A percentile compares a stretch with the other conserved stretches of the same genome.
Conservation (phyloP, 2,113 vertebrate genomes). For the Apeltes quadracus region DNA sequence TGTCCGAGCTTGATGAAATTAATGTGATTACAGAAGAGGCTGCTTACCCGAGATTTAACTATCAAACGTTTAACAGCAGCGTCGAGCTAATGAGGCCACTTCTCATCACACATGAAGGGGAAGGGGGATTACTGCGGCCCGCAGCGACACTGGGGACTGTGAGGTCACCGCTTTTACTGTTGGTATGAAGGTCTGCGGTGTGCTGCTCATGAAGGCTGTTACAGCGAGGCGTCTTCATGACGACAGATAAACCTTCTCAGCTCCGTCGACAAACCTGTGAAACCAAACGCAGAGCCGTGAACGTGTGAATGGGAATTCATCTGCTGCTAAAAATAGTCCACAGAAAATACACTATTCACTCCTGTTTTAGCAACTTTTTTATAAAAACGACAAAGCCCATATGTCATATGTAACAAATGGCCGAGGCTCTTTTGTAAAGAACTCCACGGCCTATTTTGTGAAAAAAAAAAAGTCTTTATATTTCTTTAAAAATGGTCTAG, state of each 20-base stretch:
- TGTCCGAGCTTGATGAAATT: constrained; percentile 59
- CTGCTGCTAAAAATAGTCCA: neutral
- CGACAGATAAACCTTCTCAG: constrained; percentile 4
- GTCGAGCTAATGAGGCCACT: constrained; percentile 58
- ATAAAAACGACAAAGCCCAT: neutral
- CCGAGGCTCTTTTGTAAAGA: neutral
- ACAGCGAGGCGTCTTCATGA: constrained; percentile 22
- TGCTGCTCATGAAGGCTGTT: constrained; percentile 40
- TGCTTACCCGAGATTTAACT: constrained; percentile 64
- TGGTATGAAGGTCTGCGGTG: constrained; percentile 32
- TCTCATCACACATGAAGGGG: constrained; percentile 57
- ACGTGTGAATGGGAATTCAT: neutral
- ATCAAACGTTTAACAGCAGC: constrained; percentile 59
- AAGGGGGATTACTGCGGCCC: constrained; percentile 47
- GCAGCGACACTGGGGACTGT: constrained; percentile 50
- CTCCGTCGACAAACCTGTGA: constrained; percentile 24
- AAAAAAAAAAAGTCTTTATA: too few relatives aligned
- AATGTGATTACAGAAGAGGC: constrained; percentile 74
- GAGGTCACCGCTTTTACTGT: constrained; percentile 51
- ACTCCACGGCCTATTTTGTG: neutral
- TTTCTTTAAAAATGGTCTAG: too few relatives aligned
- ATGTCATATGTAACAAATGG: neutral
- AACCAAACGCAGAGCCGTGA: constrained; percentile 14
- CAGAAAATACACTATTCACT: neutral
- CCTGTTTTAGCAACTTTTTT: neutral